A percentile compares a stretch with the other conserved stretches of the same genome.
phyloP scores from a whole-genome alignment of 2,797 vertebrate genomes.

The Artibeus jamaicensis region DNA sequence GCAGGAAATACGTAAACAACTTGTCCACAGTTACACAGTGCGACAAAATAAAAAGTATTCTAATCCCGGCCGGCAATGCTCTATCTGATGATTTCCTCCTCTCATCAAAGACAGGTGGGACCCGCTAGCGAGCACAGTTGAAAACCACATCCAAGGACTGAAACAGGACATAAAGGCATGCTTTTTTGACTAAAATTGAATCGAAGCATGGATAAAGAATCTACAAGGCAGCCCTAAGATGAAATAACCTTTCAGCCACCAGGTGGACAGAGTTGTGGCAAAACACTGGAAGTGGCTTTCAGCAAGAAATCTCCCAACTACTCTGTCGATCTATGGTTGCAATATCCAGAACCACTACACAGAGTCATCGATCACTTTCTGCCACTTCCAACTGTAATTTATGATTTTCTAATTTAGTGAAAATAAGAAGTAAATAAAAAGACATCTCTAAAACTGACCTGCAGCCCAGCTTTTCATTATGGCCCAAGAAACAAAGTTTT shows the following conservation, averaged over 20 bases:
- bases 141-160: background rate
- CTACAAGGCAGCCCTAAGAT: background rate
- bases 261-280: background rate
- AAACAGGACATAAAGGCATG: background rate
- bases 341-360: background rate
- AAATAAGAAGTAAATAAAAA: slow-evolving; percentile 4
- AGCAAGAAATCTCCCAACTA: background rate
- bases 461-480: background rate
- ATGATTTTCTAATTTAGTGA: slow-evolving; percentile 5
- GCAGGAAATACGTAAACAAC: background rate
- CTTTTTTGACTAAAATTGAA: background rate
- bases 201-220: background rate
- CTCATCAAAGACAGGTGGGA: background rate
- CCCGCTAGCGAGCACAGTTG: background rate
- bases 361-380: background rate
- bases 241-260: background rate
- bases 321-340: background rate
- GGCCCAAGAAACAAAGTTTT: background rate
- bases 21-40: background rate
- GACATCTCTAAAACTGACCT: background rate
- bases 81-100: background rate
- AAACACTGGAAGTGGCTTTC: background rate
- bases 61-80: background rate
- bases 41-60: background rate
- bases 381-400: background rate